These are phyloP conservation scores for Drosophila cognata DNA, from an alignment of 2,888 invertebrate species.

Conservation along the genomic window DNA sequence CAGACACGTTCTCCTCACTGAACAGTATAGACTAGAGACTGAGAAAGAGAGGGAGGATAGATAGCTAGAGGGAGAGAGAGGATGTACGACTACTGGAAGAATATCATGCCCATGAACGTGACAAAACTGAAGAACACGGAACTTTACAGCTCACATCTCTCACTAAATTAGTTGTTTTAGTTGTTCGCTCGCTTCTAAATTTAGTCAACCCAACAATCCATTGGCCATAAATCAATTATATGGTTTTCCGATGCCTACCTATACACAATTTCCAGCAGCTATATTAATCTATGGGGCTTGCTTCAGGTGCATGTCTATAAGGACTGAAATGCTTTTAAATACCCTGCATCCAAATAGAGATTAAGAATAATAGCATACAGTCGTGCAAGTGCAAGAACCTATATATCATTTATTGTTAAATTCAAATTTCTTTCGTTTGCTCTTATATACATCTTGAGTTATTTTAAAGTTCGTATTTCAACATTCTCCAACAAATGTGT, in stretches of 20 bases:
- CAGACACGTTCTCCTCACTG: constrained; percentile 60
- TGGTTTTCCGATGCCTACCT: constrained; percentile 54
- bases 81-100: constrained; percentile 18
- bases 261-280: constrained; percentile 32
- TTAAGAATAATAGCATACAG: background rate
- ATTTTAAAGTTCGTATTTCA: background rate
- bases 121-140: constrained; percentile 82
- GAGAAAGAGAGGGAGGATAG: background rate
- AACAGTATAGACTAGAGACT: background rate
- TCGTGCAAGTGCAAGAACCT: background rate
- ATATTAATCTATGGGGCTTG: constrained; percentile 18
- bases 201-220: constrained; percentile 72
- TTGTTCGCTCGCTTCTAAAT: constrained; percentile 63
- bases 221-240: constrained; percentile 82
- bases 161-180: constrained; percentile 77
- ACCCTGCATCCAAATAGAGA: constrained; percentile 11
- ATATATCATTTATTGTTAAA: background rate
- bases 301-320: constrained; percentile 50
- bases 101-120: constrained; percentile 83
- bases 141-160: constrained; percentile 52
- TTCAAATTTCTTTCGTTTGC: background rate
- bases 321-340: constrained; percentile 7
- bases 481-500: background rate
- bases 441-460: background rate
- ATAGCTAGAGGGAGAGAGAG: background rate